Percentiles rank a stretch among this genome's conserved stretches.
Evolutionary conservation across 2,888 invertebrate species (phyloP).

Genomic region (Ichneumoninae sp.): DNA sequence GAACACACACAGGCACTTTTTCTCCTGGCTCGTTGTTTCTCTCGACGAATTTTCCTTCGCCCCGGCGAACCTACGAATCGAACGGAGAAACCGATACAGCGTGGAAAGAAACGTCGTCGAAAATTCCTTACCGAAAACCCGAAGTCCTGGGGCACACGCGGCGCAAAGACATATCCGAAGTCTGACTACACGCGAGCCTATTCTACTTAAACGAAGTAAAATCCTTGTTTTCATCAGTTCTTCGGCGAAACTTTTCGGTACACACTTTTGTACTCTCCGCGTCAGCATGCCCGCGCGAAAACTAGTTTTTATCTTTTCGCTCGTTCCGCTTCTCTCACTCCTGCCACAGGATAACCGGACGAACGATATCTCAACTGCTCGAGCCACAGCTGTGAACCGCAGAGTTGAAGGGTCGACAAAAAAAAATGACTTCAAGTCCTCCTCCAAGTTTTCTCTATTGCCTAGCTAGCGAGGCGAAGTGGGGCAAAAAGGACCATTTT

Average conservation of each 20-base stretch:
- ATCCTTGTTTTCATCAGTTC: neutral
- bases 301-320: neutral
- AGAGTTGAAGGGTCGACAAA: neutral
- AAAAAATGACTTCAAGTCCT: neutral
- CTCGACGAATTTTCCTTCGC: constrained; percentile 10
- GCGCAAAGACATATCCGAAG: neutral
- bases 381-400: neutral
- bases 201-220: constrained; percentile 7
- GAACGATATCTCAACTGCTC: neutral
- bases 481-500: neutral
- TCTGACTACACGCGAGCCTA: constrained; percentile 5
- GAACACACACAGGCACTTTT: constrained; percentile 29
- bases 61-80: neutral
- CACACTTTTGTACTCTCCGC: neutral
- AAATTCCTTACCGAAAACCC: neutral
- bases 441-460: neutral
- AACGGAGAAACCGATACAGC: constrained; percentile 8
- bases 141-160: neutral
- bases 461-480: too few relatives aligned
- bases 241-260: constrained; percentile 7
- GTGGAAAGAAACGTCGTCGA: neutral
- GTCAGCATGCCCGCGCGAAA: neutral
- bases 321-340: neutral
- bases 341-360: neutral
- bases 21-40: constrained; percentile 12